phyloP scores from a whole-genome alignment of 2,888 invertebrate genomes.

The Megastigmus dorsalis region DNA sequence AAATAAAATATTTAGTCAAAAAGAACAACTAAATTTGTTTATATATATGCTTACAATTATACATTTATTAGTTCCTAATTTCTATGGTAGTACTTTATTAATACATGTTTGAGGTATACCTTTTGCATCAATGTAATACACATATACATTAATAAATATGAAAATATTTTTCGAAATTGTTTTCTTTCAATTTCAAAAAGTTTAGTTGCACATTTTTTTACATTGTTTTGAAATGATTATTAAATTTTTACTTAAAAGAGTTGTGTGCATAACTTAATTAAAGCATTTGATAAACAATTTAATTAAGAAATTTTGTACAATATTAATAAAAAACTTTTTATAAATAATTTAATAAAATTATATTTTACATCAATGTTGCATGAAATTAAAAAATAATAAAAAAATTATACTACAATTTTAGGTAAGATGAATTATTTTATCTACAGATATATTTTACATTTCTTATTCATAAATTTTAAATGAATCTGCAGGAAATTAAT shows the following conservation, averaged over 20 bases:
- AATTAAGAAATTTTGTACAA: not conserved
- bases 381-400: conserved; percentile 20
- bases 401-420: not conserved
- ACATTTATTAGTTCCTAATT: not conserved
- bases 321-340: not conserved
- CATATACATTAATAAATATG: not conserved
- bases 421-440: not conserved
- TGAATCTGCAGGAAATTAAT: too few relatives aligned
- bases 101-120: not conserved
- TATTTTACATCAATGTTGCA: conserved; percentile 4
- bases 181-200: not conserved
- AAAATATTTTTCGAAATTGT: not conserved
- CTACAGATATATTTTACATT: too few relatives aligned
- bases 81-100: not conserved
- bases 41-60: not conserved
- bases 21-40: not conserved
- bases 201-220: too few relatives aligned
- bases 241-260: not conserved
- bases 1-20: too few relatives aligned
- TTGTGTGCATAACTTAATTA: not conserved
- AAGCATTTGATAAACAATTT: not conserved
- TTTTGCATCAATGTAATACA: not conserved
- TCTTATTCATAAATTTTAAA: not conserved
- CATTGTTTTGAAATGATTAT: not conserved
- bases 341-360: not conserved